These are phyloP conservation scores for Apolygus lucorum DNA, from an alignment of 1,140 invertebrate species.

Conservation along the genomic window DNA sequence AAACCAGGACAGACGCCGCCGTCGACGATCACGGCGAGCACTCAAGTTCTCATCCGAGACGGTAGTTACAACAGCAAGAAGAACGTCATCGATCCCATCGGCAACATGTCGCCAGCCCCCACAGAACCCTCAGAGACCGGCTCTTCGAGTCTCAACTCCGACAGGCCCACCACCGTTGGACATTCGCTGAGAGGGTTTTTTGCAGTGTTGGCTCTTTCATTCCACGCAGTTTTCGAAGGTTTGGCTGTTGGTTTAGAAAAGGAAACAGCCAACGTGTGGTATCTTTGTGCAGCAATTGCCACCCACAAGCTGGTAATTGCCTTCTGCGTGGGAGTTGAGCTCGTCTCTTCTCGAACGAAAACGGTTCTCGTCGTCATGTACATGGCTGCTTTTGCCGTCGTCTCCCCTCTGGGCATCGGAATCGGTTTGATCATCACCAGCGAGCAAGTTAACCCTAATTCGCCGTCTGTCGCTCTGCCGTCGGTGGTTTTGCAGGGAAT, in stretches of 20 bases:
- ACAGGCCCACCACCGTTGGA: slow-evolving; percentile 29
- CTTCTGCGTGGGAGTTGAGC: slow-evolving; percentile 57
- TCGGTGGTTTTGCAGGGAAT: slow-evolving; percentile 62
- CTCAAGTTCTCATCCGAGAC: slow-evolving; percentile 33
- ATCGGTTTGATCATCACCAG: slow-evolving; percentile 48
- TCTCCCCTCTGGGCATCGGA: slow-evolving; percentile 59
- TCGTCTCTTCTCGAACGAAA: slow-evolving; percentile 55
- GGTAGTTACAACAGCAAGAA: slow-evolving; percentile 24
- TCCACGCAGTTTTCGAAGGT: slow-evolving; percentile 75
- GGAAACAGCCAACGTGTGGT: slow-evolving; percentile 51
- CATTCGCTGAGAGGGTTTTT: slow-evolving; percentile 51
- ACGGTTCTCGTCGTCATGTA: slow-evolving; percentile 49
- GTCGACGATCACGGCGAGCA: slow-evolving; percentile 33
- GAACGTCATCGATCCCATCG: slow-evolving; percentile 31
- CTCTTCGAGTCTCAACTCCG: slow-evolving; percentile 9
- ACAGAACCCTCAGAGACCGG: slow-evolving; percentile 20
- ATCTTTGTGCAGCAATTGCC: slow-evolving; percentile 59
- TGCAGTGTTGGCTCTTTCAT: slow-evolving; percentile 64
- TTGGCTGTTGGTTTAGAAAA: slow-evolving; percentile 67
- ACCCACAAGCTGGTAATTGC: slow-evolving; percentile 68
- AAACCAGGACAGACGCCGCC: slow-evolving; percentile 20
- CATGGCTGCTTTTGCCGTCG: slow-evolving; percentile 51
- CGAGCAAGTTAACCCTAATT: slow-evolving; percentile 38
- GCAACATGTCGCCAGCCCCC: slow-evolving; percentile 32
- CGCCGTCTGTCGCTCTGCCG: slow-evolving; percentile 33